A percentile compares a stretch with the other conserved stretches of the same genome.
Conservation (phyloP, 37 sponge, comb jelly and placozoan genomes). For the Hormiphora californensis region DNA sequence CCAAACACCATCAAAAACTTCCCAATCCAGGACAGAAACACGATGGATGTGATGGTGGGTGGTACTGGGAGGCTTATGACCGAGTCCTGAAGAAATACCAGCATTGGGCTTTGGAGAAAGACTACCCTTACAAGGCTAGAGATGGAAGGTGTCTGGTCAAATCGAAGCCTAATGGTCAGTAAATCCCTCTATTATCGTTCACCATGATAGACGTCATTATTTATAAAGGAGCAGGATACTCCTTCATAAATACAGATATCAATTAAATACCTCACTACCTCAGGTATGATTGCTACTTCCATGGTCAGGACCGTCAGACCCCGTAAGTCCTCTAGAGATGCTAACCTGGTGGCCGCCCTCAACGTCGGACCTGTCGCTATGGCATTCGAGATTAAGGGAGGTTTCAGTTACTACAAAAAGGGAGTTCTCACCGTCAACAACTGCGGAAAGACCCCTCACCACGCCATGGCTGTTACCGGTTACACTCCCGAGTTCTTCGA, state of each 20-base stretch:
- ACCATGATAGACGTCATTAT: not conserved
- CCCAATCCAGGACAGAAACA: not conserved
- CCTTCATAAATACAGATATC: too few species aligned
- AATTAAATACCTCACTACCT: too few species aligned
- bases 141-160: not conserved
- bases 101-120: not conserved
- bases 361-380: conserved; percentile 1
- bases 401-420: not conserved
- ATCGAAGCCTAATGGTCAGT: not conserved
- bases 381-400: conserved; percentile 29
- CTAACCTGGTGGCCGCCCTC: not conserved
- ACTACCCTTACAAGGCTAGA: conserved; percentile 2
- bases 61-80: conserved; percentile 8
- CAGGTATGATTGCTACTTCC: not conserved
- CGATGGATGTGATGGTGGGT: conserved; percentile 16
- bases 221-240: not conserved
- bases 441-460: not conserved
- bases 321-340: not conserved
- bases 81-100: not conserved
- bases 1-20: too few species aligned
- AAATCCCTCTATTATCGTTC: not conserved
- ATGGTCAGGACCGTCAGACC: not conserved
- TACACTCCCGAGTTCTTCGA: conserved; percentile 35
- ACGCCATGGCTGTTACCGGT: conserved; percentile 9
- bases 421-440: not conserved